phyloP scores from a whole-genome alignment of 1,140 invertebrate species.

The Eupristina koningsbergeri region DNA sequence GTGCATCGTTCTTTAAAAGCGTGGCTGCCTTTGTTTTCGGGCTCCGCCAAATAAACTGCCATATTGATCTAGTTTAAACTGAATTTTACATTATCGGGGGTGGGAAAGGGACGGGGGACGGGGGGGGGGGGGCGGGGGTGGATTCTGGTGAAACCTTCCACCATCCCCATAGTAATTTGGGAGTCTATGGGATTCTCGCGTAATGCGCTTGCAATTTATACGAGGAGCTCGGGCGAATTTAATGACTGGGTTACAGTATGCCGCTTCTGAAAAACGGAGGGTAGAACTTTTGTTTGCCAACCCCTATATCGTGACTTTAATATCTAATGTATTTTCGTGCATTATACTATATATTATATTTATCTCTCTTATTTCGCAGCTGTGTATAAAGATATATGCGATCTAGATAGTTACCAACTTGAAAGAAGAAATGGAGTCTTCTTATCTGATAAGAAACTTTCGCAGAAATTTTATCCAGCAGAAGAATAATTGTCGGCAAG shows the following conservation, averaged over 20 bases:
- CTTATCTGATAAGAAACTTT: not conserved
- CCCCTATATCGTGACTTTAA: not conserved
- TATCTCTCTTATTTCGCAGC: not conserved
- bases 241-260: not conserved
- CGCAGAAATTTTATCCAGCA: no score
- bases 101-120: no score
- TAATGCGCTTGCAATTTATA: conserved; percentile 1
- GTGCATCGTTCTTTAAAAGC: not conserved
- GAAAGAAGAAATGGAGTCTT: not conserved
- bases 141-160: not conserved
- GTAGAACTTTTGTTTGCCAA: not conserved
- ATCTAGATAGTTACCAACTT: no score
- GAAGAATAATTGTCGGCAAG: no score
- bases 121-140: no score
- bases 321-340: not conserved
- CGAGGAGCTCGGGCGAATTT: not conserved
- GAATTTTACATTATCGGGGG: not conserved
- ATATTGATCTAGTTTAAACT: conserved; percentile 17
- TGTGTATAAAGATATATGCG: not conserved
- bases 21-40: no score
- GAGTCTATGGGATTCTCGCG: not conserved
- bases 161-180: not conserved
- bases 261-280: not conserved
- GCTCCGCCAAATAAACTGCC: not conserved
- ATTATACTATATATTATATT: not conserved